Conservation (phyloP, 2,113 vertebrate genomes). For the Dromiciops gliroides region DNA sequence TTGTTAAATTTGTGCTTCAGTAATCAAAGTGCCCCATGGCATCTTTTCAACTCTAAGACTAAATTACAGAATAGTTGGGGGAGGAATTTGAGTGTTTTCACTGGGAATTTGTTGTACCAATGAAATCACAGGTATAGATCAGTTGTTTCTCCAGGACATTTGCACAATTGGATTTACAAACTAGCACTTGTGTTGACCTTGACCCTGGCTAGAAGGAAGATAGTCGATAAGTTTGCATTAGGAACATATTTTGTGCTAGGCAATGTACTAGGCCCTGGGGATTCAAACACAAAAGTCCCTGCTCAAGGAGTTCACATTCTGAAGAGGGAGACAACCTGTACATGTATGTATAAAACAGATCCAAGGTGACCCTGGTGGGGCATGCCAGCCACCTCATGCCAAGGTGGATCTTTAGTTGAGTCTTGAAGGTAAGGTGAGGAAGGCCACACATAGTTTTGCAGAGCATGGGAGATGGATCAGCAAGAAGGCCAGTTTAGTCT, state of each 20-base stretch:
- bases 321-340: neutral
- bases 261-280: no score
- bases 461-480: neutral
- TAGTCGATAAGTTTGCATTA: neutral
- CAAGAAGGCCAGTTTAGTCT: neutral
- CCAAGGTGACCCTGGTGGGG: neutral
- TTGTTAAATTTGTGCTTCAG: conserved; percentile 88
- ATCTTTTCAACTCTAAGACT: neutral
- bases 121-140: neutral
- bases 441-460: neutral
- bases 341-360: neutral
- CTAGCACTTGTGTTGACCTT: neutral
- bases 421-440: neutral
- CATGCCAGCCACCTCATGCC: neutral
- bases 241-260: neutral
- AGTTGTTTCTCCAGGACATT: neutral
- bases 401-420: neutral
- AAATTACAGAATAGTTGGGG: neutral
- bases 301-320: neutral
- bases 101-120: neutral
- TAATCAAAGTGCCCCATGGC: conserved; percentile 84
- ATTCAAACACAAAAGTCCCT: neutral
- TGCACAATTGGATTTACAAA: neutral
- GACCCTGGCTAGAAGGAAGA: neutral
- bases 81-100: neutral